Base-by-base conservation (phyloP, 2,888 invertebrate species). In the Drosophila merina region DNA sequence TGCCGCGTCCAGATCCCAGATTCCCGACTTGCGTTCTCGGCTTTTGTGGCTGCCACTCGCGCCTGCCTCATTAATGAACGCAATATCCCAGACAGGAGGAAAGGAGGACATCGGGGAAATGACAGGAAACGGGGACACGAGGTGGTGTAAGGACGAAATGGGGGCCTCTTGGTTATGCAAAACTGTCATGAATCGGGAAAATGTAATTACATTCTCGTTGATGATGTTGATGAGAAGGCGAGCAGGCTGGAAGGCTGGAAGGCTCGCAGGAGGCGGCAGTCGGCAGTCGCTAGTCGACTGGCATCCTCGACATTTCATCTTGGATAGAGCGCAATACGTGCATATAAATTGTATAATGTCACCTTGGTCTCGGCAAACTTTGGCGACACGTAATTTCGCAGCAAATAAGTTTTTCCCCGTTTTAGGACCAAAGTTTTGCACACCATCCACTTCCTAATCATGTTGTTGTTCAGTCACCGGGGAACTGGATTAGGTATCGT, bases 161-260 rank as follows among this genome's bases (percentile, higher is more conserved):
- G 71, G 40, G 40, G 4, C 44, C 58, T 38, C 52, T 83, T 72
- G 81, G 72, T 86, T 80, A 80, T 80, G 82, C 86, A 87, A 87
- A 87, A 82, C 79, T 87, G 88, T 79, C 88, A 82, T 82, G 82
- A 85, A 85, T 86, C 83, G 72, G 80, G 77, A 79, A 86, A 82
- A 87, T 82, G 88, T 82, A 82, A 82, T 82, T 82, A 87, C 86
- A 57, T 70, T 71, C 70, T 82, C 87, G 70, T 72, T 71, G 68
- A 71, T 72, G 70, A 72, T 70, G 58, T 66, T 86, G 81, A 85
- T 85, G 86, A 86, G n/a, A 36, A 36, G 36, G 86, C 79, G 20
- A 20, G 20, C 20, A 20, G 20, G 20, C 20, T 20, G 20, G 20
- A 20, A 20, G 20, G 20, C 20, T 20, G 20, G 20, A 20, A 20